A percentile compares a stretch with the other conserved stretches of the same genome.
Evolutionary conservation across 1,140 invertebrate genomes (phyloP).

Genomic region (Apocrypta bakeri): DNA sequence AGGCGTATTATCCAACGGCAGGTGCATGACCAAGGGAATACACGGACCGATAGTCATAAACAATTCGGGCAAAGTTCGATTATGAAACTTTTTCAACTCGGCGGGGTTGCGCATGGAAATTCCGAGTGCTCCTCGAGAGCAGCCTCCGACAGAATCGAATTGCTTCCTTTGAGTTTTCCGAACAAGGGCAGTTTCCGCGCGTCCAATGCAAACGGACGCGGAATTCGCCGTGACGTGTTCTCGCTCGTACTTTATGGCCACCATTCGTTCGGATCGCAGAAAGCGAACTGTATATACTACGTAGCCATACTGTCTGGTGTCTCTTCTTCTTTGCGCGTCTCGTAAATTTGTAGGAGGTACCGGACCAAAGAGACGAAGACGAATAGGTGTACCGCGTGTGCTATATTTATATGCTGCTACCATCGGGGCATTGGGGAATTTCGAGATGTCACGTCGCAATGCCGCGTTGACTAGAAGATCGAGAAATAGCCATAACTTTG

Average conservation of each 20-base stretch:
- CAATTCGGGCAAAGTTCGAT: constrained; percentile 72
- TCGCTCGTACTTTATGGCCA: constrained; percentile 52
- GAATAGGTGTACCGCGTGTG: neutral
- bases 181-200: constrained; percentile 34
- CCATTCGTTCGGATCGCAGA: constrained; percentile 50
- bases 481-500: too few relatives aligned
- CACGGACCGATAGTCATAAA: constrained; percentile 63
- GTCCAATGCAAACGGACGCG: constrained; percentile 6
- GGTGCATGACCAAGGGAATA: constrained; percentile 21
- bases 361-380: neutral
- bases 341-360: neutral
- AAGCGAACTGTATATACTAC: neutral
- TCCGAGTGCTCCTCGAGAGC: constrained; percentile 20
- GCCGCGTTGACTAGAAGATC: neutral
- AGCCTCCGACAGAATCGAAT: constrained; percentile 15
- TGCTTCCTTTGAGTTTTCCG: constrained; percentile 33
- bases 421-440: neutral
- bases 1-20: constrained; percentile 24
- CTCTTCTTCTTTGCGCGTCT: neutral
- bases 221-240: constrained; percentile 47
- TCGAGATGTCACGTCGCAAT: neutral
- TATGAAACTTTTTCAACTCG: constrained; percentile 68
- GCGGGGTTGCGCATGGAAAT: constrained; percentile 45
- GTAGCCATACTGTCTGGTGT: neutral
- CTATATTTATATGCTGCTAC: too few relatives aligned